Base-by-base conservation (phyloP, 2,888 invertebrate genomes). In the Antitype chi region DNA sequence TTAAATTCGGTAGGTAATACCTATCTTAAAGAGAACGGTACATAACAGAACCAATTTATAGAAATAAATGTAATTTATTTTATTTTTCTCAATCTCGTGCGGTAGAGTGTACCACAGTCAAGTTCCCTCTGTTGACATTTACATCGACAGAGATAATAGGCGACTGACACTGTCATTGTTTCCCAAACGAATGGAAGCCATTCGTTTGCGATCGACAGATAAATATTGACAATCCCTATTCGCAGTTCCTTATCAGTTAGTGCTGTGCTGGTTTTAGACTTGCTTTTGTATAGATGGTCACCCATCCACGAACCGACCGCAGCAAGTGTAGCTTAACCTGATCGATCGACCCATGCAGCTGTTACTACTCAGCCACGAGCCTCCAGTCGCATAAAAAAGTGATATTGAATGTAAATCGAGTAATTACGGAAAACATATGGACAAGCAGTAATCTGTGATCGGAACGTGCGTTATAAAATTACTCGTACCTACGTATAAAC, bases 121-220 rank as follows among this genome's bases (percentile, higher is more conserved):
- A 53, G 11, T 67, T 72, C 69, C 68, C 85, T 74, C 38, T 76
- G 63, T 85, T 83, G 72, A 77, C 68, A 76, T 70, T 74, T 70
- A 74, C 76, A 84, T 85, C 38, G 60, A 52, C 71, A 79, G 76
- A 85, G 68, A 84, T 85, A 80, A 76, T 82, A 81, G 75, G 71
- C 70, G 47, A 60, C 57, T 70, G 76, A 86, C 74, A 79, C 72
- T 60, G 59, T 28, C 66, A 63, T 72, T 84, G 76, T 74, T 76
- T 82, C n/a, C n/a, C n/a, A n/a, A n/a, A n/a, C n/a, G n/a, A n/a
- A n/a, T 57, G 70, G 28, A 85, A 85, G 66, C 47, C 74, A 78
- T 71, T 78, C 49, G 49, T 76, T 76, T 59, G 64, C 53, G 70
- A 82, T 79, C 76, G 74, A 67, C 74, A 70, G 25, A 72, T 74